Evolutionary conservation across 2,888 invertebrate species (phyloP), one percentile per base, ranked within the genome.

Genomic region (Meiosimyza platycephala): DNA sequence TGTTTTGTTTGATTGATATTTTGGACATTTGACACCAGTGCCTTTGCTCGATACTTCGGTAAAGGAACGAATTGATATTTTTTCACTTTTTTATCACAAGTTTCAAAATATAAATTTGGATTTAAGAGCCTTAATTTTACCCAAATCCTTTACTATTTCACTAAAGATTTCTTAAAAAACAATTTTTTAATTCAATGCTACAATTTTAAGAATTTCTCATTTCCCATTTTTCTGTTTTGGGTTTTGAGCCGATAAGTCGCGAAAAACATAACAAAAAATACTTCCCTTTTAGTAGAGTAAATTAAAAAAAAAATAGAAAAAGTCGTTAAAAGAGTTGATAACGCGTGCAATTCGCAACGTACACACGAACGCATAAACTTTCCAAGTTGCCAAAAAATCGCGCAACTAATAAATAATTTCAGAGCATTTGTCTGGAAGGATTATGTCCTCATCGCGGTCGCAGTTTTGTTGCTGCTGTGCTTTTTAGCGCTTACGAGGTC

Each of bases 361-460:
- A 28, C 69, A 59, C 68, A 48, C 57, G 60, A 50, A 67, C 55
- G 40, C 40, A 47, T 52, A 47, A 59, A 59, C 62, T 65, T 71
- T 64, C 59, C 13, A 64, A 65, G 71, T 71, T 65, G 71, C 71
- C 65, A 65, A 65, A 71, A 68, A 72, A 67, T 71, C 63, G 72
- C 63, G 62, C 62, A 82, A 79, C 76, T 76, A 76, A 76, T 76
- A 74, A 76, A 76, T 76, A 74, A 76, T 75, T 73, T 74, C 69
- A 18, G 67, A 73, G 74, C 65, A 74, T 76, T 74, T 71, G 69
- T 65, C 74, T 73, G 83, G 81, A 82, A 82, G 82, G 83, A 83
- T 83, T 82, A 81, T 72, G 60, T 71, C 52, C 52, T 74, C 18
- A n/a, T 28, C 60, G 60, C 48, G 28, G 71, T 55, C 22, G 11